phyloP scores from a whole-genome alignment of 2,797 vertebrate genomes.

The Lutjanus argentimaculatus region DNA sequence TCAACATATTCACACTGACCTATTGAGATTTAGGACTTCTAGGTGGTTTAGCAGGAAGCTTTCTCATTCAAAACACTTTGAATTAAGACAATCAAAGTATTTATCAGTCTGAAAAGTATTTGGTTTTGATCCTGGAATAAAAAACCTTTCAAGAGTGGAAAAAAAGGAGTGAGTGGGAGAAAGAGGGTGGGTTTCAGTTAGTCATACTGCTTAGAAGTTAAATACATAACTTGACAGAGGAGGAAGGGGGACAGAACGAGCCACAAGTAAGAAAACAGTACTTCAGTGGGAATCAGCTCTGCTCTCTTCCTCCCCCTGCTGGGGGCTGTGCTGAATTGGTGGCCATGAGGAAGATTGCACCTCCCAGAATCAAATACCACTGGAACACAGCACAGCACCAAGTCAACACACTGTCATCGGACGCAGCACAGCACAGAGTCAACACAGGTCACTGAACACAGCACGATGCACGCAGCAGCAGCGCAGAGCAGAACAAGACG shows the following conservation, averaged over 20 bases:
- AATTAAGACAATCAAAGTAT: background rate
- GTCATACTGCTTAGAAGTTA: constrained; percentile 42
- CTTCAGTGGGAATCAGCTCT: constrained; percentile 91
- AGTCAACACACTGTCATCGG: constrained; percentile 76
- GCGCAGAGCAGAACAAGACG: constrained; percentile 42
- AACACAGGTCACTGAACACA: constrained; percentile 54
- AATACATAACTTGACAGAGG: constrained; percentile 39
- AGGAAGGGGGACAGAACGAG: constrained; percentile 66
- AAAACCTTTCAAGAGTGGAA: background rate
- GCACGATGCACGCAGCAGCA: constrained; percentile 40
- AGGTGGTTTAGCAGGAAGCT: background rate
- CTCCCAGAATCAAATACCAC: constrained; percentile 97
- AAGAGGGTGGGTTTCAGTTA: constrained; percentile 41
- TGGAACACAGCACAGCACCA: constrained; percentile 88
- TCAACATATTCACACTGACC: background rate
- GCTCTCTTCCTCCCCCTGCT: constrained; percentile 88
- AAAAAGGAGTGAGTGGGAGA: constrained; percentile 33
- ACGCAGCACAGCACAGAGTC: constrained; percentile 60
- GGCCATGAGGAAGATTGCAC: constrained; percentile 94
- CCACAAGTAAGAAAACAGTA: constrained; percentile 83
- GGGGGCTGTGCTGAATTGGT: constrained; percentile 91
- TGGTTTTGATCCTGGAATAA: constrained; percentile 45
- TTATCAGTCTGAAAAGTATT: constrained; percentile 40
- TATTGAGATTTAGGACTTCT: background rate
- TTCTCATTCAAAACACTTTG: background rate